Evolutionary conservation across 2,888 invertebrate genomes (phyloP).

Genomic region (Sympetrum striolatum): DNA sequence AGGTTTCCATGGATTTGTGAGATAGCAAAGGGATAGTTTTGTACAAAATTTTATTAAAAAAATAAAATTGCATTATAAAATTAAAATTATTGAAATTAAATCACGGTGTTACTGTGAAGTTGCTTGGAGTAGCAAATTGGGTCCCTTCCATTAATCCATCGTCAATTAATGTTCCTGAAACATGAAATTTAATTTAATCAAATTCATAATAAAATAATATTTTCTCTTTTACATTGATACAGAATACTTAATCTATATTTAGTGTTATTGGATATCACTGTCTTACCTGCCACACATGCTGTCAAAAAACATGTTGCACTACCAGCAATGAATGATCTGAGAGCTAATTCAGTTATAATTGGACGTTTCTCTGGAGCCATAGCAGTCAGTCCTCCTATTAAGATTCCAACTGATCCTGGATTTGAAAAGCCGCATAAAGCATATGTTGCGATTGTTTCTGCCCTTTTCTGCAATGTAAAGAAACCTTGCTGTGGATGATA

Average conservation of each 20-base stretch:
- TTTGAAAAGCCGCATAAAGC: conserved; percentile 93
- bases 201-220: not conserved
- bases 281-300: conserved; percentile 84
- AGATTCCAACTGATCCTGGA: conserved; percentile 84
- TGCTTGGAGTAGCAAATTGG: not conserved
- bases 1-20: not conserved
- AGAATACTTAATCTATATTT: not conserved
- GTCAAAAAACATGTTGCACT: conserved; percentile 86
- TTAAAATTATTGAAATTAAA: too few relatives aligned
- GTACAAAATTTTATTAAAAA: not conserved
- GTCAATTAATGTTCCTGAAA: not conserved
- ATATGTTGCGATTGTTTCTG: conserved; percentile 85
- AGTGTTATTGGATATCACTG: not conserved
- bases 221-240: not conserved
- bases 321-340: conserved; percentile 82
- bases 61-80: not conserved
- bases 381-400: conserved; percentile 78
- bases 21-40: not conserved
- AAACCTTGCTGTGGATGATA: not conserved
- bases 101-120: not conserved
- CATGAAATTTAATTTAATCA: not conserved
- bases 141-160: not conserved
- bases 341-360: conserved; percentile 71
- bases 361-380: conserved; percentile 77
- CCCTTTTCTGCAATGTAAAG: conserved; percentile 67